phyloP scores from a whole-genome alignment of 2,888 invertebrate genomes.

The Tineola bisselliella region DNA sequence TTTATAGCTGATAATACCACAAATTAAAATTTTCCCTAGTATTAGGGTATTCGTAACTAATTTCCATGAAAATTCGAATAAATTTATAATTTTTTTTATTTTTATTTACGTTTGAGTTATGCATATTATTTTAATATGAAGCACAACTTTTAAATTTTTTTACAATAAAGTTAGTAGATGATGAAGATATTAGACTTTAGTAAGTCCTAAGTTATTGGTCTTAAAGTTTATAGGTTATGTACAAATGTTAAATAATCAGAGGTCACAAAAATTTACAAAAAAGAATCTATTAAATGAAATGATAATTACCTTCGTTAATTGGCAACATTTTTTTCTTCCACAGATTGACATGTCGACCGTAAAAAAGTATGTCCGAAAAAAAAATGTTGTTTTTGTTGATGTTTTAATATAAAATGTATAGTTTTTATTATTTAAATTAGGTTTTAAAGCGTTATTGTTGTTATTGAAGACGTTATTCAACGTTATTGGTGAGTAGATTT shows the following conservation, averaged over 20 bases:
- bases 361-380: constrained; percentile 3
- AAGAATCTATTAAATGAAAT: background rate
- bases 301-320: background rate
- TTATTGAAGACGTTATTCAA: background rate
- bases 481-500: background rate
- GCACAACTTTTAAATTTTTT: too few relatives aligned
- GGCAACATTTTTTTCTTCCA: background rate
- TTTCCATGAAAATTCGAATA: too few relatives aligned
- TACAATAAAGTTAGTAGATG: too few relatives aligned
- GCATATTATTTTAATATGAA: too few relatives aligned
- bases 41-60: background rate
- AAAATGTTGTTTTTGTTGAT: background rate
- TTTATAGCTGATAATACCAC: background rate
- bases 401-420: background rate
- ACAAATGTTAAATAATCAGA: too few relatives aligned
- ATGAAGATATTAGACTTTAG: too few relatives aligned
- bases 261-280: too few relatives aligned
- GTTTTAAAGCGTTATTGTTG: background rate
- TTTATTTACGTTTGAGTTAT: too few relatives aligned
- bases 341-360: constrained; percentile 1
- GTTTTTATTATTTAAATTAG: background rate
- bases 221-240: too few relatives aligned
- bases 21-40: background rate
- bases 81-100: too few relatives aligned
- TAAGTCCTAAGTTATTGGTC: too few relatives aligned